A percentile compares a stretch with the other conserved stretches of the same genome.
These are phyloP conservation scores for Aleadryas rufinucha DNA, from an alignment of 2,113 vertebrate species.

Conservation along the genomic window DNA sequence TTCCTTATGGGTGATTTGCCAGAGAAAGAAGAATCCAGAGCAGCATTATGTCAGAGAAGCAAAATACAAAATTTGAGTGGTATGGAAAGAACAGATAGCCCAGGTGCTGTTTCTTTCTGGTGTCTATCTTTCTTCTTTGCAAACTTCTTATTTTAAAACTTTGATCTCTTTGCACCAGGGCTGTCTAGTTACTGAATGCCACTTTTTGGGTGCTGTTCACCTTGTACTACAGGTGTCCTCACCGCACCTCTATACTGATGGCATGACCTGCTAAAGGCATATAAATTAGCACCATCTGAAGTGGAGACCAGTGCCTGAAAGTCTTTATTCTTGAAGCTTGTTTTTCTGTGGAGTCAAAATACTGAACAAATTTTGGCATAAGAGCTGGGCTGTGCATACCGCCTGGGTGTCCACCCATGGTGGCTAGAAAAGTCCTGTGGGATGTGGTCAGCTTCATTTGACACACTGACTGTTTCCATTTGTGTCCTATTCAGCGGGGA, in stretches of 20 bases:
- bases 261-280: not conserved
- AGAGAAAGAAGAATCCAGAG: not conserved
- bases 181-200: not conserved
- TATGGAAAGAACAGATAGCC: not conserved
- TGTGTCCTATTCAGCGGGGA: not conserved
- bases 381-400: not conserved
- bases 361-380: not conserved
- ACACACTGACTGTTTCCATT: not conserved
- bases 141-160: not conserved
- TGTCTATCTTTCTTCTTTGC: not conserved
- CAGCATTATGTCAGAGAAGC: not conserved
- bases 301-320: not conserved
- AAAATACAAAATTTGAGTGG: not conserved
- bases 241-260: not conserved
- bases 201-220: not conserved
- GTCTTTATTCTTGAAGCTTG: not conserved
- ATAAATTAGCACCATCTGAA: not conserved
- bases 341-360: not conserved
- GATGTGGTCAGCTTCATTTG: not conserved
- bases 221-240: not conserved
- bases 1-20: not conserved
- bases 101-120: not conserved
- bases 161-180: not conserved
- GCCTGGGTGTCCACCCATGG: not conserved
- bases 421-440: not conserved